These are phyloP conservation scores for Parochlus steinenii DNA, from an alignment of 2,888 invertebrate species.

Conservation along the genomic window DNA sequence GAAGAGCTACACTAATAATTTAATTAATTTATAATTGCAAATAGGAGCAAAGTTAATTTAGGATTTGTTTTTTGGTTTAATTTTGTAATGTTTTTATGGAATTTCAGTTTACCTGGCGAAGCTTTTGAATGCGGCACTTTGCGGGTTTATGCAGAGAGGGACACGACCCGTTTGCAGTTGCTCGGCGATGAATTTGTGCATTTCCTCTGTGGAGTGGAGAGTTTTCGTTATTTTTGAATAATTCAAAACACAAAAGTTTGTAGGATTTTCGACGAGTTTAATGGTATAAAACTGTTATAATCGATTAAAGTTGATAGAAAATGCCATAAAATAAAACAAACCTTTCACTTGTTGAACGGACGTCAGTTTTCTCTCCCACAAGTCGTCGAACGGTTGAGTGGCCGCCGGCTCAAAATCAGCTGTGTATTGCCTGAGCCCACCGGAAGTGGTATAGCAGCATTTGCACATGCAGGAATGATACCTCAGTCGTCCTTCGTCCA, in stretches of 20 bases:
- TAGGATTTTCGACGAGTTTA: neutral
- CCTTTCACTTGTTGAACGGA: slow-evolving; percentile 92
- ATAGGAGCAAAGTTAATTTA: slow-evolving; percentile 5
- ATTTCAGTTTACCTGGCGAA: slow-evolving; percentile 87
- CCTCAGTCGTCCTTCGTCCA: slow-evolving; percentile 93
- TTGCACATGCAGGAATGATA: slow-evolving; percentile 99
- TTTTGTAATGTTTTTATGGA: slow-evolving; percentile 5
- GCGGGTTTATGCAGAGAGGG: slow-evolving; percentile 98
- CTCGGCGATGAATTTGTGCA: slow-evolving; percentile 97
- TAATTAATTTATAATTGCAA: neutral
- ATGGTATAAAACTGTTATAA: neutral
- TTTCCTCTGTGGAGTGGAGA: slow-evolving; percentile 62
- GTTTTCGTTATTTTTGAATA: slow-evolving; percentile 3
- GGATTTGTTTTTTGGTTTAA: slow-evolving; percentile 5
- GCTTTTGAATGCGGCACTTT: slow-evolving; percentile 99
- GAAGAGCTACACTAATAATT: neutral
- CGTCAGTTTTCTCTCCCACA: slow-evolving; percentile 90
- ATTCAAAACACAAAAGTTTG: slow-evolving; percentile 7
- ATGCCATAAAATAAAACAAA: slow-evolving; percentile 25
- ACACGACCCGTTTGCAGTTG: slow-evolving; percentile 90
- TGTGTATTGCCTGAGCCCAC: slow-evolving; percentile 71
- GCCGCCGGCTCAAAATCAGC: slow-evolving; percentile 86
- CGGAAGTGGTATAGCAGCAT: slow-evolving; percentile 76
- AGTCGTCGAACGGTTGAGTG: slow-evolving; percentile 81
- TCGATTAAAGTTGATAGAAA: slow-evolving; percentile 3